phyloP scores from a whole-genome alignment of 1,140 invertebrate species.

The Drosophila lowei region DNA sequence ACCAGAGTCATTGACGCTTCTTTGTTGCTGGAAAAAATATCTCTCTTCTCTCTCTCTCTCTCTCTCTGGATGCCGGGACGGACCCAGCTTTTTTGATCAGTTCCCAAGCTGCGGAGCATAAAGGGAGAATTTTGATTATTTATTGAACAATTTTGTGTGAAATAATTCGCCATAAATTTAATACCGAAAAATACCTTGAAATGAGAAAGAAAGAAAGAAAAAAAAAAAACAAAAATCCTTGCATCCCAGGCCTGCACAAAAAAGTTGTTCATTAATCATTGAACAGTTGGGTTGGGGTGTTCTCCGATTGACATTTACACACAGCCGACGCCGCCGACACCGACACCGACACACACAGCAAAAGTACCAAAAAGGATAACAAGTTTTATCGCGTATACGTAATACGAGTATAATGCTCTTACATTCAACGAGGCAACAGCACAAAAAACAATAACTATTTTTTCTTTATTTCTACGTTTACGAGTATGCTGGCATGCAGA shows the following conservation, averaged over 20 bases:
- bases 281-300: conserved; percentile 4
- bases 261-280: conserved; percentile 35
- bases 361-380: conserved; percentile 28
- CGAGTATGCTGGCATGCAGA: too few species aligned
- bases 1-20: conserved; percentile 40
- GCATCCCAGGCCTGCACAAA: background rate
- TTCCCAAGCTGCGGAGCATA: conserved; percentile 17
- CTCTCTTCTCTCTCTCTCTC: too few species aligned
- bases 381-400: conserved; percentile 17
- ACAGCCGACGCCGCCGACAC: background rate
- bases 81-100: conserved; percentile 3
- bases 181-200: conserved; percentile 40
- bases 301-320: conserved; percentile 37
- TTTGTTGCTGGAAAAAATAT: conserved; percentile 34
- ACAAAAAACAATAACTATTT: conserved; percentile 13
- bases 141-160: conserved; percentile 19
- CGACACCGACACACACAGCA: background rate
- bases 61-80: conserved; percentile 20
- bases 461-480: too few species aligned
- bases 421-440: background rate
- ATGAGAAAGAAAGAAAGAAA: background rate
- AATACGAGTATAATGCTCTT: conserved; percentile 4
- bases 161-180: conserved; percentile 40
- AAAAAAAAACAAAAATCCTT: background rate
- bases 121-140: conserved; percentile 48